These are phyloP conservation scores for Oryctes rhinoceros DNA, from an alignment of 1,140 invertebrate genomes.

Conservation along the genomic window DNA sequence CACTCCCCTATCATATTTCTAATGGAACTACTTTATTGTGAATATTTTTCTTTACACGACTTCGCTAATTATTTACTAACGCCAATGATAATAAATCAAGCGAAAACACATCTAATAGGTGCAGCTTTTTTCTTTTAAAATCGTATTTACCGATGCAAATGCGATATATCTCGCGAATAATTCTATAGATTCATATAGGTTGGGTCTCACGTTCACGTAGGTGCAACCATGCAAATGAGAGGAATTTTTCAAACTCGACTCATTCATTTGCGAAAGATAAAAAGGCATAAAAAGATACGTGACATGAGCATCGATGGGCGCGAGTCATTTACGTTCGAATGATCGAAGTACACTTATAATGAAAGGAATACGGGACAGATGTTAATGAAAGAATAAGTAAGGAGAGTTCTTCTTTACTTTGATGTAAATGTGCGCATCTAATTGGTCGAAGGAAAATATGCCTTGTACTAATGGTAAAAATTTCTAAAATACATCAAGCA, in stretches of 20 bases:
- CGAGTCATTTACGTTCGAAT: no score
- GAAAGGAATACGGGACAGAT: no score
- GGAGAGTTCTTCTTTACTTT: no score
- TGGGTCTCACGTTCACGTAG: background rate
- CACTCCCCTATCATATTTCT: background rate
- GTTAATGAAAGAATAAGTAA: no score
- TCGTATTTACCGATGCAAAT: background rate
- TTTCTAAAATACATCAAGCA: no score
- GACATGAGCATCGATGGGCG: no score
- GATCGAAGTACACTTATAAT: no score
- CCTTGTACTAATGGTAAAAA: no score
- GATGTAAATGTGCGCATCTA: no score
- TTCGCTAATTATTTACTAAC: background rate
- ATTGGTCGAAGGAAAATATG: no score
- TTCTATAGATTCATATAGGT: constrained; percentile 1
- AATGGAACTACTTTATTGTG: background rate
- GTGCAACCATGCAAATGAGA: constrained; percentile 14
- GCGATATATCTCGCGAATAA: background rate
- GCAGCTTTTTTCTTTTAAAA: background rate
- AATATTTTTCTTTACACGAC: background rate
- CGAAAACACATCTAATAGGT: background rate
- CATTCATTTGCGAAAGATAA: constrained; percentile 1
- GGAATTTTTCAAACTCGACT: background rate
- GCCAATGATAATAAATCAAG: background rate
- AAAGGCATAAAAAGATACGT: background rate